Percentiles rank a stretch among this genome's conserved stretches.
Conservation (phyloP, 1,140 invertebrate species). For the Caenorhabditis brenneri region DNA sequence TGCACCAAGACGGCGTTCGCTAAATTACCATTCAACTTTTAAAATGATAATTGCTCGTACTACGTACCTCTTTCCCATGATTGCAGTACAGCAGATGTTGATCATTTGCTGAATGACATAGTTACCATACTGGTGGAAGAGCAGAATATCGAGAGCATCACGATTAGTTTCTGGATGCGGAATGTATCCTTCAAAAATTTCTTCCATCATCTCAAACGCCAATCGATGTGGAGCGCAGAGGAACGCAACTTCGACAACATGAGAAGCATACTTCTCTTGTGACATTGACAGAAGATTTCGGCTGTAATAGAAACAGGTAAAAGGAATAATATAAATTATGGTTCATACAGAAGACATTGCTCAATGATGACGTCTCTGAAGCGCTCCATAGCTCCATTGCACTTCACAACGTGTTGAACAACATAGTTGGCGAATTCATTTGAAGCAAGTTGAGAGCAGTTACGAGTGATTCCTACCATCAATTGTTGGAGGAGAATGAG, state of each 20-base stretch:
- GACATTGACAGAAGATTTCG: too few species aligned
- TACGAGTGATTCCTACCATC: neutral
- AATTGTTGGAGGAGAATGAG: neutral
- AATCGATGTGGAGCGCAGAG: slow-evolving; percentile 35
- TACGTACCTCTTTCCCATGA: neutral
- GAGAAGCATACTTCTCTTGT: too few species aligned
- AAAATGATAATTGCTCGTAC: neutral
- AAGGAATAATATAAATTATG: too few species aligned
- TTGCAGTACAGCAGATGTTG: neutral
- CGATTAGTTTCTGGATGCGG: slow-evolving; percentile 44
- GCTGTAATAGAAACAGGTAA: too few species aligned
- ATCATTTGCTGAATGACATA: slow-evolving; percentile 64
- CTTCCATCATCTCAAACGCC: slow-evolving; percentile 58
- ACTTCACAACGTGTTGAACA: slow-evolving; percentile 53
- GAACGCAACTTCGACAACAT: slow-evolving; percentile 66
- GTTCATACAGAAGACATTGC: slow-evolving; percentile 56
- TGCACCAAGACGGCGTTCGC: neutral
- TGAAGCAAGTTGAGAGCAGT: slow-evolving; percentile 44
- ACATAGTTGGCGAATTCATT: slow-evolving; percentile 60
- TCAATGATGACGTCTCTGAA: slow-evolving; percentile 56
- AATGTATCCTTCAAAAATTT: slow-evolving; percentile 62
- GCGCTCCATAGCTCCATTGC: neutral
- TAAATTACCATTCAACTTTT: neutral
- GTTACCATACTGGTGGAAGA: slow-evolving; percentile 65
- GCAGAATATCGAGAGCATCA: slow-evolving; percentile 56